phyloP scores from a whole-genome alignment of 1,140 invertebrate genomes.

The Pectinophora gossypiella region DNA sequence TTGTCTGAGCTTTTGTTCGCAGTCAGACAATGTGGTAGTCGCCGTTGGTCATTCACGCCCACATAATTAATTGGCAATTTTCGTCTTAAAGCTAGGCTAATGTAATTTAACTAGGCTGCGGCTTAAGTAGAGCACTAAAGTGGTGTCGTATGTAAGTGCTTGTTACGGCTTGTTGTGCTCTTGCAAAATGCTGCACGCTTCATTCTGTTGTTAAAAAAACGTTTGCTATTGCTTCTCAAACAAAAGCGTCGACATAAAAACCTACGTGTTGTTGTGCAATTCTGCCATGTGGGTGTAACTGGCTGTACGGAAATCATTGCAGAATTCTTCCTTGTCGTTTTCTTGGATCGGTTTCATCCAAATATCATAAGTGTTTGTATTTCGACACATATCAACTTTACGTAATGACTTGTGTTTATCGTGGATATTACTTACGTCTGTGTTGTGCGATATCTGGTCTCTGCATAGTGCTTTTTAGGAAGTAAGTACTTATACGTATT shows the following conservation, averaged over 20 bases:
- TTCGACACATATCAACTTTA: neutral
- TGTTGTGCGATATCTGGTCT: neutral
- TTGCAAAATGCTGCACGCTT: constrained; percentile 24
- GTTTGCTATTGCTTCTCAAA: constrained; percentile 18
- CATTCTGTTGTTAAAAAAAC: constrained; percentile 14
- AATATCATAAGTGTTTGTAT: neutral
- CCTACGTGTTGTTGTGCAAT: constrained; percentile 24
- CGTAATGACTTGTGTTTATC: neutral
- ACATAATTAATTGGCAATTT: neutral
- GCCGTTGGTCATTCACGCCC: constrained; percentile 1
- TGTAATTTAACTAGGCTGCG: neutral
- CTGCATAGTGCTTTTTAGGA: neutral
- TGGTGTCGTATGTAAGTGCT: neutral
- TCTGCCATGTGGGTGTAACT: constrained; percentile 22
- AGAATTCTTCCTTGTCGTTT: constrained; percentile 30
- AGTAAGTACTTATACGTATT: too few species aligned
- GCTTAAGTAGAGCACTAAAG: neutral
- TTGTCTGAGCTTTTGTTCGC: neutral
- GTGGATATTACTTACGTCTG: neutral
- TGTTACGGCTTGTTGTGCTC: constrained; percentile 1
- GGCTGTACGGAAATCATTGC: constrained; percentile 27
- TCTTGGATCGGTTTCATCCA: constrained; percentile 10
- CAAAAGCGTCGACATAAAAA: constrained; percentile 24
- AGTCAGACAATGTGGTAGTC: neutral
- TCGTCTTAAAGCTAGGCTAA: neutral